Conservation (phyloP, 2,113 vertebrate genomes). For the Psittacus erithacus region DNA sequence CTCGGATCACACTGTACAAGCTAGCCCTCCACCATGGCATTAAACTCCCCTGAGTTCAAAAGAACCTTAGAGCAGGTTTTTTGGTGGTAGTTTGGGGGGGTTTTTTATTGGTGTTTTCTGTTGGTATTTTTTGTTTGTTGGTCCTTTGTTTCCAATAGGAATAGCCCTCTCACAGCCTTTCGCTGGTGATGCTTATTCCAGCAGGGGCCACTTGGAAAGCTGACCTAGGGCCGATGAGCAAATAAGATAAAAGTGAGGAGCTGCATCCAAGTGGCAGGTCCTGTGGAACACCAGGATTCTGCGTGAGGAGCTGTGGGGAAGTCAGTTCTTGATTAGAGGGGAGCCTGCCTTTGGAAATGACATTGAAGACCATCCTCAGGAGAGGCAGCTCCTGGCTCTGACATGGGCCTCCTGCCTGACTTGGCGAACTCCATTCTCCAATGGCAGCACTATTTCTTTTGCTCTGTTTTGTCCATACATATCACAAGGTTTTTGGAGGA, state of each 20-base stretch:
- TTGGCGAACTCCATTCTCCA: neutral
- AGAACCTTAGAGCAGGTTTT: neutral
- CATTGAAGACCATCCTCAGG: neutral
- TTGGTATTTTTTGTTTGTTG: neutral
- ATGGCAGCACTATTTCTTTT: neutral
- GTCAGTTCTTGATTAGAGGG: neutral
- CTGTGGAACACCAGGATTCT: neutral
- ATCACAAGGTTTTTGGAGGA: neutral
- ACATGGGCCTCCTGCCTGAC: neutral
- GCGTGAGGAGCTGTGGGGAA: neutral
- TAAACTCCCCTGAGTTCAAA: neutral
- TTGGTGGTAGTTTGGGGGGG: neutral
- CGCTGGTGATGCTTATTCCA: neutral
- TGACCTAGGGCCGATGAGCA: fast-evolving
- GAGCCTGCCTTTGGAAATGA: neutral
- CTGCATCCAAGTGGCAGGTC: neutral
- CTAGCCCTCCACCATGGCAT: neutral
- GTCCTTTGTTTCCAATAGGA: neutral
- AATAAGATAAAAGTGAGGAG: neutral
- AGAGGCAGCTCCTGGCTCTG: conserved; percentile 48
- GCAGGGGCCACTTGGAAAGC: neutral
- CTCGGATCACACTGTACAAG: neutral
- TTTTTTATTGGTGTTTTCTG: too few relatives aligned
- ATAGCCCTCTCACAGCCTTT: neutral
- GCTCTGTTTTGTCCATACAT: neutral